Evolutionary conservation across 30 jellyfish, hydroid and myxozoan species (phyloP), one percentile per base, ranked within the genome.

Genomic region (Chironex yamaguchii): DNA sequence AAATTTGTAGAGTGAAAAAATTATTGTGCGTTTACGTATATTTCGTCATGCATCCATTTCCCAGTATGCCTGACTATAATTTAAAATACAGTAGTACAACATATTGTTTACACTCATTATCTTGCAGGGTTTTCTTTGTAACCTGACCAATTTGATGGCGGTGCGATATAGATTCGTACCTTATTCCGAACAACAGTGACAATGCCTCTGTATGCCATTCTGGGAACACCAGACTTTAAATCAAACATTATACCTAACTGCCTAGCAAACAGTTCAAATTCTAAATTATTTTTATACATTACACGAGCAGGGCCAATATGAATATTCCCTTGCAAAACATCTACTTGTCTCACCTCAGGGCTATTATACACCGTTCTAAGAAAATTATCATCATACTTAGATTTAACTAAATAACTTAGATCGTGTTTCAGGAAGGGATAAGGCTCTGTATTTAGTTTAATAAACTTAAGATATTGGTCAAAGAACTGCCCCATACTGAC

Each of bases 151-250:
- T 75, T 97, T n/a, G 75, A 50, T n/a, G 87, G 49, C 0, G 99
- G 99, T 0, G 91, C 76, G n/a, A 95, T 25, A 67, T 52, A 95
- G 0, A 95, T 58, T 27, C 96, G 89, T 33, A 42, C 48, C 48
- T 77, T 69, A 34, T 86, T 82, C 26, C 58, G 36, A 35, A 65
- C 76, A 65, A 95, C 76, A 67, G 96, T 89, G 6, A 95, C 92
- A 4, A 95, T 76, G 14, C 99, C 99, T 50, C 78, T 74, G 67
- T 95, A 95, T 12, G 99, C 99, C 21, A 92, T 89, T 67, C 99
- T 64, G 1, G 99, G 97, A 17, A 95, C 99, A 11, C 99, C 99
- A 27, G 99, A 97, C 82, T 95, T 95, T 3, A 95, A 70, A 49
- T 95, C 99, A 14, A 96, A 34, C 99, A 95, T 95, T 33, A 95